These are phyloP conservation scores for Dromiciops gliroides DNA, from an alignment of 2,113 vertebrate genomes.

Conservation along the genomic window DNA sequence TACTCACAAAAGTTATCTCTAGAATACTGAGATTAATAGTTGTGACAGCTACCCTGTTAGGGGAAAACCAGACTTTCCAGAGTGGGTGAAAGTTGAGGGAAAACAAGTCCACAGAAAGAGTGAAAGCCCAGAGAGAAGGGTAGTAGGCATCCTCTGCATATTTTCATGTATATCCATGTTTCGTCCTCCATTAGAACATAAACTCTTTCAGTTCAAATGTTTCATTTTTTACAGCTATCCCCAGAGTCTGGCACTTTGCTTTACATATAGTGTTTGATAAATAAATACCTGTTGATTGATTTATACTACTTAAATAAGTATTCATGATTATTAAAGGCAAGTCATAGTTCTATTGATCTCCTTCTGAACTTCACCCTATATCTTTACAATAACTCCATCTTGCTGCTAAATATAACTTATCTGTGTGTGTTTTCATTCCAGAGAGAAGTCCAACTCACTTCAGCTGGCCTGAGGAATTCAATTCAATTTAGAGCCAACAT, in stretches of 20 bases:
- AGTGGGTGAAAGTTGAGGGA: not conserved
- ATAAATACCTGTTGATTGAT: not conserved
- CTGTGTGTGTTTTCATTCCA: not conserved
- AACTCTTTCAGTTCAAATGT: not conserved
- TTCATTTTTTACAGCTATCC: not conserved
- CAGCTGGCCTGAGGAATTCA: not conserved
- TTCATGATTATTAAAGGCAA: not conserved
- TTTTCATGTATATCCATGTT: not conserved
- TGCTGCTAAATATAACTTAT: not conserved
- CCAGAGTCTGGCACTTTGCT: not conserved
- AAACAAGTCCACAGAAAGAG: not conserved
- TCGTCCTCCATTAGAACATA: not conserved
- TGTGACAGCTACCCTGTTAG: not conserved
- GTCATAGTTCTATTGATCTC: not conserved
- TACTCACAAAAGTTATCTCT: not conserved
- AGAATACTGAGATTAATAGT: not conserved
- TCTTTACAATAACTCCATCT: not conserved
- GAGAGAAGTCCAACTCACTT: not conserved
- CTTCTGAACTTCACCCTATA: not conserved
- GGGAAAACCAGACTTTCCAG: not conserved
- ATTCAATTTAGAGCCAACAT: not conserved
- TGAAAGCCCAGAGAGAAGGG: no score
- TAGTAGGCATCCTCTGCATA: not conserved
- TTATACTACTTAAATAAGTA: not conserved
- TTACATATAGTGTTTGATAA: not conserved